Evolutionary conservation across 2,797 vertebrate genomes (phyloP), one percentile per base, ranked within the genome.

Genomic region (Rhinichthys osculus): DNA sequence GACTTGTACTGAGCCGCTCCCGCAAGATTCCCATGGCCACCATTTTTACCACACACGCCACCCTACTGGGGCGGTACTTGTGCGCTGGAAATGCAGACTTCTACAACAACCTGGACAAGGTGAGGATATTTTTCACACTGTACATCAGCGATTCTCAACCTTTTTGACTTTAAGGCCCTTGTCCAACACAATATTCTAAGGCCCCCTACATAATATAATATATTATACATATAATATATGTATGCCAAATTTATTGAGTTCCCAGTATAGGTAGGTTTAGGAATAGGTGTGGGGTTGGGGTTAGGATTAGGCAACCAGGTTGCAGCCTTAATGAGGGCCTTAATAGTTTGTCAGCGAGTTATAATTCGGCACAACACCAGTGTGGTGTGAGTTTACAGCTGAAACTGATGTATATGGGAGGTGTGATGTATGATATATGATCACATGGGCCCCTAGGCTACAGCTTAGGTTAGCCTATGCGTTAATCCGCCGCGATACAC

Each of bases 51-150:
- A 99, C 98, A 2, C 98, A 99, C 0, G 98, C 98, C 0, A 99
- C 98, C 0, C 93, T 99, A 74, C 96, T 99, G 81, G 98, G 98
- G 47, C 94, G 98, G 40, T 97, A 99, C 89, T 94, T 99, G 47
- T 99, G 98, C 81, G 98, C 98, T 7, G 98, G 97, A 67, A 99
- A 95, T n/a, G 95, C 93, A 0, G 98, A 99, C 92, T 99, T 99
- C 89, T 99, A 99, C 93, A 99, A 99, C 93, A 97, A 96, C 80
- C 95, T 99, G 27, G 96, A 97, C 77, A 97, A 97, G 94, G 98
- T 99, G 90, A 90, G 70, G 21, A 30, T 44, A 16, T 23, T 30
- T 50, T 59, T 64, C 8, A 71, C 19, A 67, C 4, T 3, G 7
- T 59, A 17, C 13, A 57, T 7, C 10, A 54, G 9, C 4, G 19